Evolutionary conservation across 1,140 invertebrate genomes (phyloP), one percentile per base, ranked within the genome.

Genomic region (Drosophila ogumai): DNA sequence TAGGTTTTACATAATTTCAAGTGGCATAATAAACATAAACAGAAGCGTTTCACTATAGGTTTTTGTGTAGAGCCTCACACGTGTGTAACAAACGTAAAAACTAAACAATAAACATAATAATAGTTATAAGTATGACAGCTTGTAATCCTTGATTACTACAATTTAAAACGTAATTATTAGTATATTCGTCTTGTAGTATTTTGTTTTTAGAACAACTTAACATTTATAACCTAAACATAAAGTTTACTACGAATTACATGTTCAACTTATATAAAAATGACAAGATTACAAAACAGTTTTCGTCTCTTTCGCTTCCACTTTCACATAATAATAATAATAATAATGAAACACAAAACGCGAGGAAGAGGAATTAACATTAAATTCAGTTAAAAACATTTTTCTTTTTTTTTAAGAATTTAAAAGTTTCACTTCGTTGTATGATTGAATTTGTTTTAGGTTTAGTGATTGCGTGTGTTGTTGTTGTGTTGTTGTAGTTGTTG

Each of bases 281-380:
- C 75, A 79, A 79, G 74, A 76, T 68, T 52, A 54, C 17, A 74
- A 75, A 76, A 76, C 73, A 76, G 61, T 75, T 67, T 66, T 46
- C 43, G 19, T 55, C 19, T 40, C 32, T 61, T 56, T 32, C 15
- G n/a, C 10, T 46, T 63, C 25, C 22, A 46, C 44, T 46, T 46
- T 22, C 46, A 31, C 47, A 47, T 36, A 19, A 13, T 34, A 52
- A 34, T 52, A 52, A 52, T 52, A 54, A 19, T 32, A 36, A 52
- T 46, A 38, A 25, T 73, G 56, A 55, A 50, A 63, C 58, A 64
- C 36, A 52, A 66, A 43, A 41, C 19, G 19, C 61, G 12, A 31
- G 32, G 50, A 66, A 49, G 22, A 46, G 28, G 19, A 43, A 22
- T 17, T 25, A 47, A 38, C 66, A 71, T 38, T 15, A 46, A 19